These are phyloP conservation scores for Sitta carolinensis DNA, from an alignment of 2,797 vertebrate genomes.

Conservation along the genomic window DNA sequence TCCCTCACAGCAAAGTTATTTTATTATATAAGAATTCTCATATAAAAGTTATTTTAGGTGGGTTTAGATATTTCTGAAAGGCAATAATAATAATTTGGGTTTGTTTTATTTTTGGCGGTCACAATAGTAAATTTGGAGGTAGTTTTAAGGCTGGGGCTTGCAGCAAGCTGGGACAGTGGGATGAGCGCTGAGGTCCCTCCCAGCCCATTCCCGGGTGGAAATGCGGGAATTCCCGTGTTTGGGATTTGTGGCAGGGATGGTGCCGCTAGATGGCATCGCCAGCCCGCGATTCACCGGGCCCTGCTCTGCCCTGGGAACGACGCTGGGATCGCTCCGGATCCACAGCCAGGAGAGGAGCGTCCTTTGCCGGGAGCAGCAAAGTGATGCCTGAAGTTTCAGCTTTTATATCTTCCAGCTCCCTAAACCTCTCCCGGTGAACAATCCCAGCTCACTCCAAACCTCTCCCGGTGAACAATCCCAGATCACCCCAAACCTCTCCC, in stretches of 20 bases:
- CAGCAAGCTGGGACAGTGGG: rapidly evolving
- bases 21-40: neutral
- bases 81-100: neutral
- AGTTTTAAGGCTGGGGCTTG: neutral
- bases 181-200: neutral
- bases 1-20: neutral
- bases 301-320: rapidly evolving
- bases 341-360: too few relatives aligned
- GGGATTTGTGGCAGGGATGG: rapidly evolving
- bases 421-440: too few relatives aligned
- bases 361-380: too few relatives aligned
- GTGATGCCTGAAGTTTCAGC: too few relatives aligned
- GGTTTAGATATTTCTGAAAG: neutral
- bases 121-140: neutral
- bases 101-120: neutral
- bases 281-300: neutral
- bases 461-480: too few relatives aligned
- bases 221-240: rapidly evolving
- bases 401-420: too few relatives aligned
- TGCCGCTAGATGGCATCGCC: conserved; percentile 37
- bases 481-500: too few relatives aligned
- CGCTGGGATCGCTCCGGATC: too few relatives aligned
- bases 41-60: neutral
- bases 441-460: too few relatives aligned
- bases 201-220: neutral